Conservation (phyloP, 2,113 vertebrate genomes). For the Oriolus oriolus region DNA sequence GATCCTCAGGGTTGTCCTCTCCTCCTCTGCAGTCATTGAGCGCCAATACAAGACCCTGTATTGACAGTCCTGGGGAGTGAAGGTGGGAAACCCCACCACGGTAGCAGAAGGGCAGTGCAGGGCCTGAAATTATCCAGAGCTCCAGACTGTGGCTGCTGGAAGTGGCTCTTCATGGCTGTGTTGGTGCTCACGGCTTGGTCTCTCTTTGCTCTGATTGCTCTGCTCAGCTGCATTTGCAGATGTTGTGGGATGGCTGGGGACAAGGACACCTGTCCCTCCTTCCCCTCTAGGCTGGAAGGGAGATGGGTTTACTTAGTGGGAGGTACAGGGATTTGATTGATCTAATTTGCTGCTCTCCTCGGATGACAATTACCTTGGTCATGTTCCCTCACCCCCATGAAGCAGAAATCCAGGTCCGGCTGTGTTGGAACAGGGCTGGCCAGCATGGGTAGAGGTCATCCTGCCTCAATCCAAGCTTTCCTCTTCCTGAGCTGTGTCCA, state of each 20-base stretch:
- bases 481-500: neutral
- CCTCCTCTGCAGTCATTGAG: neutral
- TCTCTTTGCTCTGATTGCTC: neutral
- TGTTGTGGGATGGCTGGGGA: neutral
- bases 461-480: neutral
- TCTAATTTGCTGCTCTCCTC: neutral
- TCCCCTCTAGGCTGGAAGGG: neutral
- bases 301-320: neutral
- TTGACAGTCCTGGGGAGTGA: neutral
- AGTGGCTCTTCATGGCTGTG: neutral
- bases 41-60: neutral
- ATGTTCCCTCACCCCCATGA: neutral
- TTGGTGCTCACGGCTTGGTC: neutral
- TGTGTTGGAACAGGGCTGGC: neutral
- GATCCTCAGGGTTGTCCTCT: neutral
- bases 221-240: neutral
- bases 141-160: rapidly evolving
- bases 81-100: neutral
- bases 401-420: neutral
- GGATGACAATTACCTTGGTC: neutral
- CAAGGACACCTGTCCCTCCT: neutral
- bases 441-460: neutral
- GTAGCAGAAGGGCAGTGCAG: neutral
- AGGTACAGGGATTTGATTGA: neutral
- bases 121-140: neutral